Evolutionary conservation across 2,888 invertebrate species (phyloP).

Genomic region (Philopedon plagiatum): DNA sequence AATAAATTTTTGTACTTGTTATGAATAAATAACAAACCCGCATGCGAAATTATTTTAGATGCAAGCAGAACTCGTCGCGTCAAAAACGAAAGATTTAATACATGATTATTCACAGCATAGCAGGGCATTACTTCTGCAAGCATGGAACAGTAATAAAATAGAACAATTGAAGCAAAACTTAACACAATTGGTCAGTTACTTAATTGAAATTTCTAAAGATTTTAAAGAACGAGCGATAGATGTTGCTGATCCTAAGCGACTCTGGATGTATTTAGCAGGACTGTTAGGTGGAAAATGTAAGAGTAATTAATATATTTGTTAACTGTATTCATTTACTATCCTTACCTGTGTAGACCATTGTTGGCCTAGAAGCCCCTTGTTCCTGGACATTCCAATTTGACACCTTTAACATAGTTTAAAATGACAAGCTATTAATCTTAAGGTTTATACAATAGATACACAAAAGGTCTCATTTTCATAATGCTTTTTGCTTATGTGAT

Average conservation of each 20-base stretch:
- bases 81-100: conserved; percentile 61
- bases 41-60: conserved; percentile 56
- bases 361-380: too few species aligned
- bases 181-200: conserved; percentile 55
- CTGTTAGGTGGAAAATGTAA: conserved; percentile 62
- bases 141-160: conserved; percentile 59
- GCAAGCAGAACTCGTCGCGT: conserved; percentile 60
- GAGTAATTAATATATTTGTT: conserved; percentile 41
- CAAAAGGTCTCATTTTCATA: too few species aligned
- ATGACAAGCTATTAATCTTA: too few species aligned
- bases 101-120: conserved; percentile 58
- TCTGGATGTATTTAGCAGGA: conserved; percentile 58
- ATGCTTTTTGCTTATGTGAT: too few species aligned
- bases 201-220: conserved; percentile 56
- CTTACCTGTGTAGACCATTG: too few species aligned
- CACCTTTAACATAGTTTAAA: too few species aligned
- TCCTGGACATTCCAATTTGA: too few species aligned
- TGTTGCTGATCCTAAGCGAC: conserved; percentile 57
- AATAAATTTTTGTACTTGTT: neutral
- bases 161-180: conserved; percentile 57
- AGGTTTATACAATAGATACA: too few species aligned
- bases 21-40: conserved; percentile 9
- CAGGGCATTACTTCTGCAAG: conserved; percentile 56
- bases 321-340: too few species aligned
- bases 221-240: conserved; percentile 54